phyloP scores from a whole-genome alignment of 2,113 vertebrate genomes.

The Amphiprion percula region DNA sequence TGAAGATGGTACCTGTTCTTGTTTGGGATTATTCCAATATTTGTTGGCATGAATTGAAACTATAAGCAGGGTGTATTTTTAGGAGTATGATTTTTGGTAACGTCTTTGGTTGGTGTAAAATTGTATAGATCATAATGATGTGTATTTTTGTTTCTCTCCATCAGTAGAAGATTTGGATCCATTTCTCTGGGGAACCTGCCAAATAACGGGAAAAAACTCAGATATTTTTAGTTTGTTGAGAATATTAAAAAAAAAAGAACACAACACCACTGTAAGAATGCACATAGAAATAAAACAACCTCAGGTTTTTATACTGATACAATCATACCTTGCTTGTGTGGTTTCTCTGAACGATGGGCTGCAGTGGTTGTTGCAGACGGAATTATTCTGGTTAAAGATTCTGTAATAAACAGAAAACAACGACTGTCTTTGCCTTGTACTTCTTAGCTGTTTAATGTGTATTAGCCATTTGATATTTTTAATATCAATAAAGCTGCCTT shows the following conservation, averaged over 20 bases:
- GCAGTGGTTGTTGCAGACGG: constrained; percentile 56
- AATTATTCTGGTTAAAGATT: constrained; percentile 51
- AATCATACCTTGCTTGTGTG: constrained; percentile 73
- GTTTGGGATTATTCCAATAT: constrained; percentile 37
- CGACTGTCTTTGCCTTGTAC: constrained; percentile 43
- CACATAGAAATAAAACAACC: constrained; percentile 66
- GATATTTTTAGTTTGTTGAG: constrained; percentile 41
- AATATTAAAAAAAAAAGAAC: constrained; percentile 5
- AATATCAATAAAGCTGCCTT: constrained; percentile 71
- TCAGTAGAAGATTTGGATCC: constrained; percentile 78
- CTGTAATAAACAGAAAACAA: constrained; percentile 59
- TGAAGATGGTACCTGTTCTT: constrained; percentile 43
- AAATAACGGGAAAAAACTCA: constrained; percentile 43
- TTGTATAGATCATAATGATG: constrained; percentile 68
- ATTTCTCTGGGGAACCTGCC: constrained; percentile 79
- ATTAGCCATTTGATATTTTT: constrained; percentile 58
- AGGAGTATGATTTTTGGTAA: constrained; percentile 49
- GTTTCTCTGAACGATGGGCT: constrained; percentile 53
- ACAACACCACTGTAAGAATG: constrained; percentile 61
- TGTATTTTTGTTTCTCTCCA: constrained; percentile 44
- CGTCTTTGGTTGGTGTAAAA: constrained; percentile 70
- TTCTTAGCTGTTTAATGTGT: constrained; percentile 51
- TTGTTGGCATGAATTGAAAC: constrained; percentile 57
- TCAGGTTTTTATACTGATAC: constrained; percentile 75
- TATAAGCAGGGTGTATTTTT: constrained; percentile 53